Conservation (phyloP, 2,888 invertebrate genomes). For the Ischnura elegans region DNA sequence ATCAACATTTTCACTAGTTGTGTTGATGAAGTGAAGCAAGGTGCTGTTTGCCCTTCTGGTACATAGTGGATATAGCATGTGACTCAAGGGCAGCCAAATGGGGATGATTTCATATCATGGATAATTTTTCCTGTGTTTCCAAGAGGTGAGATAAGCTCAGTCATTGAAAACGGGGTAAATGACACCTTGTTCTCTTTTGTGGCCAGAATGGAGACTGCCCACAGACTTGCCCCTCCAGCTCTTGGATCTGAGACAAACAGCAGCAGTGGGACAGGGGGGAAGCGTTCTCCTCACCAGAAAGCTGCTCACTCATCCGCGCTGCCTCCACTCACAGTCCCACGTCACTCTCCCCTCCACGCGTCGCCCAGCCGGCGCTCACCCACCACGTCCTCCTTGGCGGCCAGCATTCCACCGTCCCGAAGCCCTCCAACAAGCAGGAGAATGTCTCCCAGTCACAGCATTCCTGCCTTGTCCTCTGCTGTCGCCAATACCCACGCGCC, state of each 20-base stretch:
- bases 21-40: too few species aligned
- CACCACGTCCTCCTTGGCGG: constrained; percentile 71
- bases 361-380: constrained; percentile 78
- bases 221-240: constrained; percentile 68
- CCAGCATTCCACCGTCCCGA: constrained; percentile 69
- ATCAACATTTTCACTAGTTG: too few species aligned
- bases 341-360: constrained; percentile 82
- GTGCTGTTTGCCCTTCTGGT: too few species aligned
- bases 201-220: constrained; percentile 73
- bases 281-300: constrained; percentile 70
- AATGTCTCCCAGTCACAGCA: constrained; percentile 82
- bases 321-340: constrained; percentile 76
- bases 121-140: not conserved
- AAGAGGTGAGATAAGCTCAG: not conserved
- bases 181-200: constrained; percentile 7
- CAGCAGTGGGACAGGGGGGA: constrained; percentile 10
- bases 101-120: not conserved
- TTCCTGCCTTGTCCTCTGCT: constrained; percentile 83
- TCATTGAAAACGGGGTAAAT: not conserved
- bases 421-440: constrained; percentile 74
- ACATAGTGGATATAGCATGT: too few species aligned
- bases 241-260: constrained; percentile 28
- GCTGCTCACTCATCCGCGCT: constrained; percentile 66
- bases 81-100: too few species aligned
- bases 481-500: constrained; percentile 73